These are phyloP conservation scores for Neopipo cinnamomea DNA, from an alignment of 2,113 vertebrate genomes.

Conservation along the genomic window DNA sequence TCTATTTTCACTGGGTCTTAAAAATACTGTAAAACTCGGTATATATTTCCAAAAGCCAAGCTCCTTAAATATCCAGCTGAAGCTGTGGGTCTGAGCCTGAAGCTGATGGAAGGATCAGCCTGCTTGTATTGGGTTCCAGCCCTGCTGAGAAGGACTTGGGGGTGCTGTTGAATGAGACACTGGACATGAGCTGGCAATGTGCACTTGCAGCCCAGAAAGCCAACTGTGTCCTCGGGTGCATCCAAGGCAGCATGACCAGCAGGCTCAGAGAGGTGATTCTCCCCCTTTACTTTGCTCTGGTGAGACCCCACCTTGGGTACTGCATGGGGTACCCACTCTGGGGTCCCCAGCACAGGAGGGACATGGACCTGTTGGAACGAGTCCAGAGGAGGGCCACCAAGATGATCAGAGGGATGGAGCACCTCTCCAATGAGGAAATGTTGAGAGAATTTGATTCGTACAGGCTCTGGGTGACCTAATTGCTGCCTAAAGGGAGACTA, in stretches of 20 bases:
- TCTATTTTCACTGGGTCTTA: not conserved
- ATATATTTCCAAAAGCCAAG: not conserved
- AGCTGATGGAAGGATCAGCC: not conserved
- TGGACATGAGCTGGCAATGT: not conserved
- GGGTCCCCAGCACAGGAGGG: not conserved
- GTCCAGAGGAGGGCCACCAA: not conserved
- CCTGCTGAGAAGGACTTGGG: not conserved
- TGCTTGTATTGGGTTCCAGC: not conserved
- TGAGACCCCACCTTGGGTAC: not conserved
- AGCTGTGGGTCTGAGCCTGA: not conserved
- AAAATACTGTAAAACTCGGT: not conserved
- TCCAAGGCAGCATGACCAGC: not conserved
- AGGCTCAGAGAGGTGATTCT: not conserved
- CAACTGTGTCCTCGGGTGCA: not conserved
- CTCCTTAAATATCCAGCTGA: not conserved
- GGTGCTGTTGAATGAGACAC: not conserved
- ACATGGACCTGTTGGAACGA: not conserved
- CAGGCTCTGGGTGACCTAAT: not conserved
- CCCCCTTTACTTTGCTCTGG: not conserved
- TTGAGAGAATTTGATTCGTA: not conserved
- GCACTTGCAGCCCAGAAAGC: not conserved
- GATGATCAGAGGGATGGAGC: fast-evolving
- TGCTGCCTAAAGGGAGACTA: not conserved
- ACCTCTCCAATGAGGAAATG: not conserved
- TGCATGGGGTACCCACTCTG: not conserved